Evolutionary conservation across 2,888 invertebrate species (phyloP), one percentile per base, ranked within the genome.

Genomic region (Xestia c-nigrum): DNA sequence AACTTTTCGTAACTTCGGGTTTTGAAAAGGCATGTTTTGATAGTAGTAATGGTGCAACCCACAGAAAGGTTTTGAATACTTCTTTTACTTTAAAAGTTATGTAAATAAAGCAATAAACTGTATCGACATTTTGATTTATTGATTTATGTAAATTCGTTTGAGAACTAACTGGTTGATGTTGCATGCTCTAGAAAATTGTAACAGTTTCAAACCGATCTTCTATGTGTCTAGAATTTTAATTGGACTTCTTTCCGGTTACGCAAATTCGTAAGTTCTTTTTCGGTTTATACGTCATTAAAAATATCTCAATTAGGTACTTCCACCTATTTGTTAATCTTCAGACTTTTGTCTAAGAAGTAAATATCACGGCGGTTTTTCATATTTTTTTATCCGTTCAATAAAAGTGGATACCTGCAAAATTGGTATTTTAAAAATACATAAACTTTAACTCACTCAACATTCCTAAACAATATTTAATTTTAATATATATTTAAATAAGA

Each of bases 91-190:
- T 3, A 16, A 43, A 52, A 55, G 16, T 16, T 31, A 16, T 12
- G 16, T 40, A 24, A 40, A 24, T 14, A 24, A 21, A 16, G 3
- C 7, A n/a, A 73, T 10, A 72, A 72, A 31, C 31, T 31, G 12
- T 74, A 16, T 14, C 57, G 38, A 24, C 12, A 7, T 59, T 24
- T 16, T 59, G 24, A 59, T 40, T 40, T 43, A 46, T 19, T 43
- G 16, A 21, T 52, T 46, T 76, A 65, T 76, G 31, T 24, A 21
- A 76, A 75, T 38, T n/a, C 0, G 47, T n/a, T 75, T 76, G 19
- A n/a, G 21, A 55, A 55, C n/a, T n/a, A 50, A 75, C 59, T n/a
- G 40, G 40, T 40, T n/a, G n/a, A 14, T 14, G 10, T n/a, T 64
- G 74, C 64, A 38, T 75, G 24, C 21, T 38, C 21, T 46, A 46